Evolutionary conservation across 2,797 vertebrate species (phyloP).

Genomic region (Fratercula arctica): DNA sequence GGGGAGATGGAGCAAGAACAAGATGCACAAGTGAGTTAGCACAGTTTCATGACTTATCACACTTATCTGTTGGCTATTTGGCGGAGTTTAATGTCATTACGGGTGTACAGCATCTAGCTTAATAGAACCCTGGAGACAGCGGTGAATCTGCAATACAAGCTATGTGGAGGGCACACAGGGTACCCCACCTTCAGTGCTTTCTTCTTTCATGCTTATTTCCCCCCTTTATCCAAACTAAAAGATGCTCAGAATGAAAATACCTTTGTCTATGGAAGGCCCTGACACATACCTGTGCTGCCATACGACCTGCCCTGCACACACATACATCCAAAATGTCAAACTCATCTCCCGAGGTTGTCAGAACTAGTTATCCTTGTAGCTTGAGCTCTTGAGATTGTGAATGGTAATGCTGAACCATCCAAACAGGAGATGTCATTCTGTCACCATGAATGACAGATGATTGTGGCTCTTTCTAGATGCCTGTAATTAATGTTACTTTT

Average conservation of each 20-base stretch:
- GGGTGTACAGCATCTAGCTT: neutral
- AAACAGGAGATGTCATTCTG: conserved; percentile 60
- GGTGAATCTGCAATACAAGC: neutral
- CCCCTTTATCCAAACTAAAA: neutral
- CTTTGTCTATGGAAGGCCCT: neutral
- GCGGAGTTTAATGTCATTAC: neutral
- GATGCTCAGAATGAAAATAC: neutral
- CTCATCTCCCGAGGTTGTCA: neutral
- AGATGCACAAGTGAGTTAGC: neutral
- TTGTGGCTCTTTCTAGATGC: conserved; percentile 23
- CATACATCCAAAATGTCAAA: neutral
- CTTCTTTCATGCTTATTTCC: neutral
- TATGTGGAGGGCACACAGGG: accelerated
- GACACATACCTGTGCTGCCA: neutral
- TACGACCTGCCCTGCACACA: neutral
- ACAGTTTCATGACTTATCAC: neutral
- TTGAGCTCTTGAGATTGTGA: neutral
- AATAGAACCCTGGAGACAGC: neutral
- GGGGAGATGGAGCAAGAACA: neutral
- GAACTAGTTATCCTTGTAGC: neutral
- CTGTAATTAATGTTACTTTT: conserved; percentile 55
- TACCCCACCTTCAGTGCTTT: neutral
- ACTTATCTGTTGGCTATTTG: neutral
- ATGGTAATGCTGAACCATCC: conserved; percentile 17
- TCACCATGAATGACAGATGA: conserved; percentile 55